These are phyloP conservation scores for Lerista edwardsae DNA, from an alignment of 2,797 vertebrate genomes.

Conservation along the genomic window DNA sequence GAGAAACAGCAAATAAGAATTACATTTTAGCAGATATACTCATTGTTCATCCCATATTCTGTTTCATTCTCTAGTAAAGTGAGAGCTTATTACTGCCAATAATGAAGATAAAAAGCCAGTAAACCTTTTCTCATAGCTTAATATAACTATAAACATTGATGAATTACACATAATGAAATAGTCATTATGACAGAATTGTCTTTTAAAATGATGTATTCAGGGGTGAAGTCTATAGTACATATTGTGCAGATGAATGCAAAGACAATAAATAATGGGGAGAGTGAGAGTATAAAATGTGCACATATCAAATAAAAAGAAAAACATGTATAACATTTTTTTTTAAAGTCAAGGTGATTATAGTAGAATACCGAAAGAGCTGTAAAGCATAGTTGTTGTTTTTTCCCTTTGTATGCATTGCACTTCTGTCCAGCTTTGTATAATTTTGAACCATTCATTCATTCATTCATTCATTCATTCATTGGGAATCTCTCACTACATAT, in stretches of 20 bases:
- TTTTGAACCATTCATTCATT: neutral
- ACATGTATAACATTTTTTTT: neutral
- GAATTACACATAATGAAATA: slow-evolving; percentile 31
- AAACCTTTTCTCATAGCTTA: slow-evolving; percentile 44
- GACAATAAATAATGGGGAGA: neutral
- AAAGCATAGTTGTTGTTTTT: neutral
- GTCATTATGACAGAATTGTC: slow-evolving; percentile 31
- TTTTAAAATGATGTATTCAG: neutral
- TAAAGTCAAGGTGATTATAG: neutral
- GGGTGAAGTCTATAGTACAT: neutral
- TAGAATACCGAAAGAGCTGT: neutral
- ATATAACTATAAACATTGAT: slow-evolving; percentile 26
- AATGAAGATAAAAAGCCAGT: slow-evolving; percentile 46
- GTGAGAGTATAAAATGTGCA: neutral
- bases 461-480: too few relatives aligned
- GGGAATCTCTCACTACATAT: too few relatives aligned
- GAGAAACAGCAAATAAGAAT: slow-evolving; percentile 64
- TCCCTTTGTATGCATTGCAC: too few relatives aligned
- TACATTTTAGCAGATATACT: slow-evolving; percentile 58
- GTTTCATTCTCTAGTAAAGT: slow-evolving; percentile 49
- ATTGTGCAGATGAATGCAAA: fast-evolving
- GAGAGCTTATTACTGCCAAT: slow-evolving; percentile 55
- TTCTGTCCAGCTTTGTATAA: neutral
- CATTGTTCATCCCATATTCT: slow-evolving; percentile 55
- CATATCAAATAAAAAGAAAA: slow-evolving; percentile 7